Percentiles rank a stretch among this genome's conserved stretches.
These are phyloP conservation scores for Rhynchonema sp. DNA, from an alignment of 2,888 invertebrate species.

Conservation along the genomic window DNA sequence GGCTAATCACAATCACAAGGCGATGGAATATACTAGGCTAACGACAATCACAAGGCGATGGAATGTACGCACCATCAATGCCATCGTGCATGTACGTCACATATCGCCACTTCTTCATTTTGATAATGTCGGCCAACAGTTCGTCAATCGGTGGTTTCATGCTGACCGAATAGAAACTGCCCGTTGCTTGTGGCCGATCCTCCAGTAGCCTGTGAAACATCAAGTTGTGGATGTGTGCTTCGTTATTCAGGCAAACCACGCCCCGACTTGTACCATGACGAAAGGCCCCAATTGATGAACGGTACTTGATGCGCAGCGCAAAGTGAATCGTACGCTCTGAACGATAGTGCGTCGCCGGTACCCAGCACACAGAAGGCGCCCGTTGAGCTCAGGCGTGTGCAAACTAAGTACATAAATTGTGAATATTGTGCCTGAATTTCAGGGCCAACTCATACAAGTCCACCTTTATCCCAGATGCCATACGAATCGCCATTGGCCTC, in stretches of 20 bases:
- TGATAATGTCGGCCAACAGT: conserved; percentile 80
- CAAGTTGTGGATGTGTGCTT: no score
- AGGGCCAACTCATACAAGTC: no score
- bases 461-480: no score
- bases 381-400: not conserved
- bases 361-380: conserved; percentile 1
- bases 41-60: not conserved
- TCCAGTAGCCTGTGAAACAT: no score
- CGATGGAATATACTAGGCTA: no score
- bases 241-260: no score
- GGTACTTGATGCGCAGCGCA: not conserved
- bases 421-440: no score
- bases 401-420: no score
- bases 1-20: not conserved
- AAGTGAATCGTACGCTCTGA: not conserved
- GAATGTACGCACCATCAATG: conserved; percentile 50
- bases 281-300: conserved; percentile 1
- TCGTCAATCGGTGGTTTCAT: conserved; percentile 87
- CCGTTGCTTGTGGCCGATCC: no score
- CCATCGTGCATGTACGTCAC: conserved; percentile 76
- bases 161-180: conserved; percentile 28
- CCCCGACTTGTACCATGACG: no score
- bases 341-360: not conserved
- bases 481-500: no score
- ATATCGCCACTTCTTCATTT: conserved; percentile 70